Base-by-base conservation (phyloP, 2,797 vertebrate genomes). In the Momotus momota region DNA sequence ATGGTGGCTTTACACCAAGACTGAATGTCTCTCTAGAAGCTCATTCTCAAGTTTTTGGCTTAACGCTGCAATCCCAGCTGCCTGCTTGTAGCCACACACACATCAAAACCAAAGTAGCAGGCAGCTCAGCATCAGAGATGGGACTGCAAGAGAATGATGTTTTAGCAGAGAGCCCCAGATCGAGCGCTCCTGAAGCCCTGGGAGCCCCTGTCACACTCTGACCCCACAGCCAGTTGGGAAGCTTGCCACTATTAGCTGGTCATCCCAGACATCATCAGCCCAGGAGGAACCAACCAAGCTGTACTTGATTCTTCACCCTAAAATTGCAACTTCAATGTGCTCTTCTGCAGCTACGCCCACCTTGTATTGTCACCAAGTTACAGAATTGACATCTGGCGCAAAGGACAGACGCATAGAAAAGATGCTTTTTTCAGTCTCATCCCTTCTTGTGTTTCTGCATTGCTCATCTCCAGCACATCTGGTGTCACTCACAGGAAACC, bases 401-500 rank as follows among this genome's bases (percentile, higher is more conserved):
- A 92, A 77, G 40, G 46, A 74, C 43, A 54, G 0, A 48, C 0
- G 0, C 25, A 78, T 3, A 27, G 45, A 88, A 55, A 55, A 70
- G 14, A 16, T 8, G 40, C 12, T n/a, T 61, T 66, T 81, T 64
- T 8, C 72, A 67, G 62, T 57, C 60, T 45, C 0, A 1, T 48
- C 51, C 48, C 48, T 73, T 75, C 79, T 40, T 78, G 45, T 55
- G 69, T 74, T 90, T 75, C 60, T 41, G 55, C 10, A 8, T 3
- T 64, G 41, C 61, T 86, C 0, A 0, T 78, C 78, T 86, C 73
- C 38, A 90, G 70, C 64, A 75, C 73, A 86, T 93, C 86, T 93
- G 45, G 43, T 67, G 61, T 46, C 77, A 88, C 74, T 73, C 93
- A 92, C 62, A 89, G 92, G 91, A 95, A 95, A 94, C 45, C 10